Base-by-base conservation (phyloP, 2,113 vertebrate genomes). In the Noctilio leporinus region DNA sequence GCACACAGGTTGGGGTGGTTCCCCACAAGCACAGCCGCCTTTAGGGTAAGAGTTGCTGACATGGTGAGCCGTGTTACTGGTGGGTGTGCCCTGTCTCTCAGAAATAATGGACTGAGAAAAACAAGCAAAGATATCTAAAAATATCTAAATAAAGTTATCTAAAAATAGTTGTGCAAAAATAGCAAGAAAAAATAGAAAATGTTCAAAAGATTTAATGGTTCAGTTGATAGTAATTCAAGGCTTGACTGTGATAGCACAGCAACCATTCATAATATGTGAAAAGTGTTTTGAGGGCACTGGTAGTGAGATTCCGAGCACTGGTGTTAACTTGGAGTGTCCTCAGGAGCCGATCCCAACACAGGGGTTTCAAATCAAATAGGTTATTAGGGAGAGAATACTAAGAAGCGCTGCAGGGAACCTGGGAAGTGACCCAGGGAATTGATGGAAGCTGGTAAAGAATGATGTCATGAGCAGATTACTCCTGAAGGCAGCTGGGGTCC, bases 1-100 rank as follows among this genome's bases (percentile, higher is more conserved):
- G 20, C 12, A 19, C 26, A 4, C 9, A 43, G 10, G 3, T 40
- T 2, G 19, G 40, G 1, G 35, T 5, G 4, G 4, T 6, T 6
- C 5, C 40, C 0, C 33, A 28, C 43, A 30, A 80, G 20, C 1
- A 26, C 1, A 45, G 16, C 22, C 65, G 72, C 10, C 57, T 45
- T 70, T 35, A 49, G 20, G 40, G 30, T 55, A 47, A 43, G 4
- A 19, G 24, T 51, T 33, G 28, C 38, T 11, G 7, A 40, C 0
- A 14, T 5, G 15, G 26, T 2, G 17, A 43, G 45, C 28, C 20
- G 14, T 2, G 28, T 43, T 70, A 15, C 40, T 51, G 10, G 3
- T 26, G 47, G 26, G 30, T 26, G 8, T 51, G 10, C 19, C 57
- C 49, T 40, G 7, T 15, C 30, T 51, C 28, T 77, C 20, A 40